phyloP scores from a whole-genome alignment of 2,888 invertebrate genomes.

The Melikaiella ostensackeni region DNA sequence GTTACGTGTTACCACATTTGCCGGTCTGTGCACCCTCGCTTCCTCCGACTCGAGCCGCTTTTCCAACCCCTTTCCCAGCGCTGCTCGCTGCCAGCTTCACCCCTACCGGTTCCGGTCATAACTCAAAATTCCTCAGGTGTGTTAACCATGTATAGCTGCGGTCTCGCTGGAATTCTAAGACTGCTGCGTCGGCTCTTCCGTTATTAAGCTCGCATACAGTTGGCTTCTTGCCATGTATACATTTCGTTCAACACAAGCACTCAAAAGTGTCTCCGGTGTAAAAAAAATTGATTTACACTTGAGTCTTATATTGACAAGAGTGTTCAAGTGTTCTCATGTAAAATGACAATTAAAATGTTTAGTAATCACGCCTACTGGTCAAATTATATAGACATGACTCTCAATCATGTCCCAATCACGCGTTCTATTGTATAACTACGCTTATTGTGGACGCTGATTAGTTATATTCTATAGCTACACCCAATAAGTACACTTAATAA shows the following conservation, averaged over 20 bases:
- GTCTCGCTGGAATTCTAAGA: constrained; percentile 66
- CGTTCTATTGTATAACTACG: too few relatives aligned
- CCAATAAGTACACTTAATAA: too few relatives aligned
- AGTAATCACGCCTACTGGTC: too few relatives aligned
- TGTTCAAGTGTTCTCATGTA: neutral
- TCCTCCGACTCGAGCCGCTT: constrained; percentile 54
- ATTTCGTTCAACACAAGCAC: neutral
- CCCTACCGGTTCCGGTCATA: constrained; percentile 65
- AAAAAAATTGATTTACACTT: neutral
- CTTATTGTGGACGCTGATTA: too few relatives aligned
- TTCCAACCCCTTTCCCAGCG: constrained; percentile 40
- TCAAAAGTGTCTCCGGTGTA: neutral
- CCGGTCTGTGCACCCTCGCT: constrained; percentile 56
- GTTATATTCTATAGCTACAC: too few relatives aligned
- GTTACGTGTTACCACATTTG: constrained; percentile 69
- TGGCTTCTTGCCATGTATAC: constrained; percentile 25
- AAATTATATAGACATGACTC: too few relatives aligned
- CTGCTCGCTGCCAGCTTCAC: constrained; percentile 31
- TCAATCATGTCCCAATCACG: too few relatives aligned
- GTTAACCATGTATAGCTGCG: constrained; percentile 66
- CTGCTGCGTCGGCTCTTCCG: constrained; percentile 48
- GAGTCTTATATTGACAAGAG: neutral
- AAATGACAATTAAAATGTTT: too few relatives aligned
- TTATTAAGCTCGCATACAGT: constrained; percentile 56
- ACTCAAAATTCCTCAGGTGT: constrained; percentile 74